A percentile compares a stretch with the other conserved stretches of the same genome.
Evolutionary conservation across 1,140 invertebrate species (phyloP).

Genomic region (Andrena cerasifolii): DNA sequence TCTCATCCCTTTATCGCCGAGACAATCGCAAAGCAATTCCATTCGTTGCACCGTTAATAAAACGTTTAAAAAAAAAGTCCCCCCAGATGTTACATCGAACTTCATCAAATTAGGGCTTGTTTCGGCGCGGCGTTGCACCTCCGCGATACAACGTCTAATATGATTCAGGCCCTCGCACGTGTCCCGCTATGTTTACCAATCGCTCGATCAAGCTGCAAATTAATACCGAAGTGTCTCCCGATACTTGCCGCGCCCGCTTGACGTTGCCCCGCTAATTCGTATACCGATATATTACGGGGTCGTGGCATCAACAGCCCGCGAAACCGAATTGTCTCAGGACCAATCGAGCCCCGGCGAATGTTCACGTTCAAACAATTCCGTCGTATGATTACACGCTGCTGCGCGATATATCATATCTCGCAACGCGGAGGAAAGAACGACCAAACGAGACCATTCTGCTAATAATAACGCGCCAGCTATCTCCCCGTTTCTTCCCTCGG

Average conservation of each 20-base stretch:
- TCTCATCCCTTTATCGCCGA: too few relatives aligned
- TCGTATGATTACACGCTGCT: not conserved
- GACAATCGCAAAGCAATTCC: too few relatives aligned
- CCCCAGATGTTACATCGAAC: too few relatives aligned
- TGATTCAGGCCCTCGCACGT: not conserved
- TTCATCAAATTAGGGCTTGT: too few relatives aligned
- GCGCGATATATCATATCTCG: not conserved
- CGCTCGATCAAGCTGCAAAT: slow-evolving; percentile 43
- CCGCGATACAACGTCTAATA: slow-evolving; percentile 18
- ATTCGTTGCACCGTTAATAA: too few relatives aligned
- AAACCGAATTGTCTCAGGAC: slow-evolving; percentile 1
- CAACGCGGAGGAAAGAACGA: not conserved
- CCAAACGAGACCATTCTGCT: slow-evolving; percentile 1
- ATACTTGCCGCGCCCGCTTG: not conserved
- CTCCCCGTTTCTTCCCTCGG: not conserved
- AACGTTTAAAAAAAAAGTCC: too few relatives aligned
- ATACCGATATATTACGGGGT: slow-evolving; percentile 8
- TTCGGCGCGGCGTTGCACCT: not conserved
- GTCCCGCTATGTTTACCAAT: slow-evolving; percentile 27
- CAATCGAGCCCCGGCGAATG: not conserved
- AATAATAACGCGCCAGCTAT: slow-evolving; percentile 3
- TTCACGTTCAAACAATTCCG: not conserved
- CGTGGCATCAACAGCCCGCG: not conserved
- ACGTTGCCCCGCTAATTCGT: slow-evolving; percentile 25
- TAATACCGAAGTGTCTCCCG: slow-evolving; percentile 20